Base-by-base conservation (phyloP, 2,888 invertebrate species). In the Lithophane socia region DNA sequence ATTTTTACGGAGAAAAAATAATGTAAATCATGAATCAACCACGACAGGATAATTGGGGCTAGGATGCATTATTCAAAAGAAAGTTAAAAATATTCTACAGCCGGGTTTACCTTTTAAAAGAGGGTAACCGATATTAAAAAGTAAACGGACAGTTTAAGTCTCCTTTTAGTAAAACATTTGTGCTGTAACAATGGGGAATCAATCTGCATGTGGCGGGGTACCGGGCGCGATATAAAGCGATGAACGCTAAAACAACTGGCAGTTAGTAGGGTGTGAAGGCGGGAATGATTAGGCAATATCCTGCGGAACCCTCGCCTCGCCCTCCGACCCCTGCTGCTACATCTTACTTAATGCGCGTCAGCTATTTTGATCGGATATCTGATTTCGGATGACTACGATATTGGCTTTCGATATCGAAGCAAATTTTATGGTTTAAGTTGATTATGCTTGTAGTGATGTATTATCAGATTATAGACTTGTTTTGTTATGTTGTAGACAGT, bases 281-380 rank as follows among this genome's bases (percentile, higher is more conserved):
- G 93, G 93, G 95, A 92, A 96, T 96, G 96, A 96, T 96, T 95
- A 95, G 96, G 95, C 96, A 96, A 96, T 96, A 96, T 96, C 94
- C 95, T 93, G 93, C 90, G 91, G 84, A 90, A 91, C 95, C 95
- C 94, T 93, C 92, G 91, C 85, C 92, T 90, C 91, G 89, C 93
- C 93, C 93, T 91, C 88, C 92, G 93, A 93, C 94, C 93, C 94
- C 94, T 92, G 90, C 92, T 86, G 93, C 91, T 93, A 95, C 95
- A 93, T 95, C 95, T 95, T 93, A 95, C 94, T 95, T 95, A 95
- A 95, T 94, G 94, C 93, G 89, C 93, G 92, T 90, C 92, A 91
- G 88, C 91, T 90, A 91, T 91, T 92, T 91, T 93, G 93, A 94
- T 94, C 94, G 94, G 94, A 94, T 94, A 93, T 94, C 93, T 93